These are phyloP conservation scores for Plusia festucae DNA, from an alignment of 2,888 invertebrate species.

Conservation along the genomic window DNA sequence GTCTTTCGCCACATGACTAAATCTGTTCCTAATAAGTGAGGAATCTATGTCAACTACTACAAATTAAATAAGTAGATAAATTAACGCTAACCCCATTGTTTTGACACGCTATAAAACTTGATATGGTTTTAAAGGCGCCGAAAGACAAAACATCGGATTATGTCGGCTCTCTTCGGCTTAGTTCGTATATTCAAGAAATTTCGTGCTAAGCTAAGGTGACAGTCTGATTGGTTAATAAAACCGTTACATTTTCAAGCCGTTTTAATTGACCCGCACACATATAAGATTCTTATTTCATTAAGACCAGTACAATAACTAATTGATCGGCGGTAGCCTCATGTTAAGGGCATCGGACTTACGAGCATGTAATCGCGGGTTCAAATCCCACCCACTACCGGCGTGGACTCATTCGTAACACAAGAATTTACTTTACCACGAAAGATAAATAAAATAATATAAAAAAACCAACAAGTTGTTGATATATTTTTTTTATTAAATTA, in stretches of 20 bases:
- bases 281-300: too few relatives aligned
- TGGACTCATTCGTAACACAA: too few relatives aligned
- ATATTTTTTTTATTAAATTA: too few relatives aligned
- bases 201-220: conserved; percentile 7
- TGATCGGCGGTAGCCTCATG: too few relatives aligned
- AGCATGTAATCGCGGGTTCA: too few relatives aligned
- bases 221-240: conserved; percentile 23
- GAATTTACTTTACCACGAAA: too few relatives aligned
- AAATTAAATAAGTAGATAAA: conserved; percentile 30
- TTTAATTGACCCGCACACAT: too few relatives aligned
- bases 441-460: too few relatives aligned
- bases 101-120: conserved; percentile 44
- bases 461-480: too few relatives aligned
- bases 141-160: conserved; percentile 20
- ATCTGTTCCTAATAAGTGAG: conserved; percentile 37
- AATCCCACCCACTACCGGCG: too few relatives aligned
- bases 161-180: conserved; percentile 15
- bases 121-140: conserved; percentile 20
- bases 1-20: conserved; percentile 2
- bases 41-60: conserved; percentile 23
- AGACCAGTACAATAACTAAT: too few relatives aligned
- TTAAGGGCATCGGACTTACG: too few relatives aligned
- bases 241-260: not conserved
- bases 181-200: conserved; percentile 21
- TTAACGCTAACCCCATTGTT: conserved; percentile 56